These are phyloP conservation scores for Hymenopus coronatus DNA, from an alignment of 2,888 invertebrate genomes.

Conservation along the genomic window DNA sequence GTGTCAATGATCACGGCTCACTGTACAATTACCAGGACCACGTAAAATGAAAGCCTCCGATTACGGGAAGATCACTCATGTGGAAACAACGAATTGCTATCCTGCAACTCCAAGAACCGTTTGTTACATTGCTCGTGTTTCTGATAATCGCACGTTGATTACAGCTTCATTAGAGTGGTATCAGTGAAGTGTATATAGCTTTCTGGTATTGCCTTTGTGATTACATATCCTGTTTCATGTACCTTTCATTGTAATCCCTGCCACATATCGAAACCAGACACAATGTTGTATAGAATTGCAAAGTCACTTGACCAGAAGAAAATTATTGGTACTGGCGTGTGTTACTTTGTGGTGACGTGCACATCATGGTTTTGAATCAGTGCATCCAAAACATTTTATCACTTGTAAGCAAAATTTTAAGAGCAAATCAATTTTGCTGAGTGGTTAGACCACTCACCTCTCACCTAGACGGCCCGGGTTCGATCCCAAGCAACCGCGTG, in stretches of 20 bases:
- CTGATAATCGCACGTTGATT: not conserved
- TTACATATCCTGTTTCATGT: not conserved
- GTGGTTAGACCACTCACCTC: no score
- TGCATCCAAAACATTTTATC: no score
- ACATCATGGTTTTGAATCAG: no score
- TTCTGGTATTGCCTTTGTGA: not conserved
- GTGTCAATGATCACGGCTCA: not conserved
- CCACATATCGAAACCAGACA: not conserved
- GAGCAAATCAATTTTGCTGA: no score
- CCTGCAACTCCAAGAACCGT: not conserved
- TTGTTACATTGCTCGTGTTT: not conserved
- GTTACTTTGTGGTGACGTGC: not conserved
- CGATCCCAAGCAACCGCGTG: no score
- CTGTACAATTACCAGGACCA: not conserved
- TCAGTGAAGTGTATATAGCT: not conserved
- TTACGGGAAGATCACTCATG: not conserved
- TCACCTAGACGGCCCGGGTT: no score
- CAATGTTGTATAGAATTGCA: not conserved
- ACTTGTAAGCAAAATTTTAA: no score
- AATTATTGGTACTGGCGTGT: not conserved
- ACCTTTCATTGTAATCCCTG: not conserved
- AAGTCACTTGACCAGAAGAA: not conserved
- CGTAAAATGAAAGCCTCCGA: not conserved
- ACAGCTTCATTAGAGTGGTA: not conserved
- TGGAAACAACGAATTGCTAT: not conserved